A percentile compares a stretch with the other conserved stretches of the same genome.
phyloP scores from a whole-genome alignment of 2,888 invertebrate species.

The Cosmorhoe ocellata region DNA sequence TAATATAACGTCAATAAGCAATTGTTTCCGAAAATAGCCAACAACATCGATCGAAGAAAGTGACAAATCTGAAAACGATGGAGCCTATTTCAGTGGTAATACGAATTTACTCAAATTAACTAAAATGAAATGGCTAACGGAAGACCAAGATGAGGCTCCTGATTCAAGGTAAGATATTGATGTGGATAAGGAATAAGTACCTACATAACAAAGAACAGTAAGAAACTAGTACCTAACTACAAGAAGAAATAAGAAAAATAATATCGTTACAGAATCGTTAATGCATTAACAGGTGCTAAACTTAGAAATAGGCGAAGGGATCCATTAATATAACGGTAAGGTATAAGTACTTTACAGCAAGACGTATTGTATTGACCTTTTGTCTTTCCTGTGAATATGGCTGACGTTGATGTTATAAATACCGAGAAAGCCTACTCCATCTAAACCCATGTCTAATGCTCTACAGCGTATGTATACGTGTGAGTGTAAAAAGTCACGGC shows the following conservation, averaged over 20 bases:
- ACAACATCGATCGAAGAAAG: conserved; percentile 42
- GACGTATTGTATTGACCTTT: too few relatives aligned
- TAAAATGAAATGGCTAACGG: conserved; percentile 73
- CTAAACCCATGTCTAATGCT: too few relatives aligned
- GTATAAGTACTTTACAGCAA: background rate
- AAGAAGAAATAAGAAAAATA: conserved; percentile 31
- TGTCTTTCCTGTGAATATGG: too few relatives aligned
- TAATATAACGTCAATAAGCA: background rate
- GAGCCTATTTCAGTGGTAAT: conserved; percentile 37
- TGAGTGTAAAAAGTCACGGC: too few relatives aligned
- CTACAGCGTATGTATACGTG: too few relatives aligned
- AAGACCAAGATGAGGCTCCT: conserved; percentile 50
- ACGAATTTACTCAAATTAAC: conserved; percentile 64
- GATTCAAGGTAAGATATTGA: conserved; percentile 61
- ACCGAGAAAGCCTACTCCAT: too few relatives aligned
- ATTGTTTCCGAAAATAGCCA: conserved; percentile 36
- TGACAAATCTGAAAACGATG: conserved; percentile 41
- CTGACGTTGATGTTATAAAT: too few relatives aligned
- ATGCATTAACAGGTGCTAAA: conserved; percentile 69
- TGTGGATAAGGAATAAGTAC: too few relatives aligned
- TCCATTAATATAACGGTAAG: conserved; percentile 21
- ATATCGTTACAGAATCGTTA: conserved; percentile 68
- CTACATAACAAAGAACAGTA: too few relatives aligned
- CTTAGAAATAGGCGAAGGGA: conserved; percentile 25
- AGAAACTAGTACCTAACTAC: too few relatives aligned